Conservation (phyloP, 1,140 invertebrate genomes). For the Gonatopus flavifemur region DNA sequence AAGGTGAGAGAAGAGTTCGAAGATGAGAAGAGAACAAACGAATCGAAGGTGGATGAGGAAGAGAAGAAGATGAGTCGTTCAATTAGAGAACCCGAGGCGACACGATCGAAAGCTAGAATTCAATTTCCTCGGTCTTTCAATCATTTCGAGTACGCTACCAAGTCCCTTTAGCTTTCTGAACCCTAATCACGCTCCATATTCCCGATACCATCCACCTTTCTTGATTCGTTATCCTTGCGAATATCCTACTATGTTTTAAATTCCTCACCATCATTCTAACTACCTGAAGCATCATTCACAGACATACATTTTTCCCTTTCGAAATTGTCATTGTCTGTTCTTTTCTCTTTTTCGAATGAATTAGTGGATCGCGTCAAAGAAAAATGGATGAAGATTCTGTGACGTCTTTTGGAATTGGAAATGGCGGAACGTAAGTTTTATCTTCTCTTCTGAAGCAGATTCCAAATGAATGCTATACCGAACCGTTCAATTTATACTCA, state of each 20-base stretch:
- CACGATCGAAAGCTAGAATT: slow-evolving; percentile 41
- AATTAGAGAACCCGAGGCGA: slow-evolving; percentile 36
- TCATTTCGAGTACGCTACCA: slow-evolving; percentile 35
- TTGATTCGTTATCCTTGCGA: slow-evolving; percentile 27
- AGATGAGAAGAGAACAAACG: not conserved
- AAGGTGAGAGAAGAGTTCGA: not conserved
- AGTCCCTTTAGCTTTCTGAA: slow-evolving; percentile 20
- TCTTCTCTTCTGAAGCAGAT: no score
- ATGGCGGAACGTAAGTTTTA: no score
- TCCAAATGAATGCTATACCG: no score
- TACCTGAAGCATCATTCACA: not conserved
- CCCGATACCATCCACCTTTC: slow-evolving; percentile 12
- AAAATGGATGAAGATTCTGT: no score
- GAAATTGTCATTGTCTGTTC: slow-evolving; percentile 15
- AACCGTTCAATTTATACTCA: no score
- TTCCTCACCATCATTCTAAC: slow-evolving; percentile 12
- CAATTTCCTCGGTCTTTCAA: slow-evolving; percentile 45
- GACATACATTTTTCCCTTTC: slow-evolving; percentile 1
- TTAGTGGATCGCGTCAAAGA: slow-evolving; percentile 10
- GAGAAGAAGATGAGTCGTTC: slow-evolving; percentile 36
- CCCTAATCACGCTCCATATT: not conserved
- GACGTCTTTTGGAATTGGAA: no score
- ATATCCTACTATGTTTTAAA: slow-evolving; percentile 16
- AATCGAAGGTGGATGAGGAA: slow-evolving; percentile 6
- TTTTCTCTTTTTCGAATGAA: slow-evolving; percentile 15